Percentiles rank a stretch among this genome's conserved stretches.
phyloP scores from a whole-genome alignment of 2,797 vertebrate species.

The Echeneis naucrates region DNA sequence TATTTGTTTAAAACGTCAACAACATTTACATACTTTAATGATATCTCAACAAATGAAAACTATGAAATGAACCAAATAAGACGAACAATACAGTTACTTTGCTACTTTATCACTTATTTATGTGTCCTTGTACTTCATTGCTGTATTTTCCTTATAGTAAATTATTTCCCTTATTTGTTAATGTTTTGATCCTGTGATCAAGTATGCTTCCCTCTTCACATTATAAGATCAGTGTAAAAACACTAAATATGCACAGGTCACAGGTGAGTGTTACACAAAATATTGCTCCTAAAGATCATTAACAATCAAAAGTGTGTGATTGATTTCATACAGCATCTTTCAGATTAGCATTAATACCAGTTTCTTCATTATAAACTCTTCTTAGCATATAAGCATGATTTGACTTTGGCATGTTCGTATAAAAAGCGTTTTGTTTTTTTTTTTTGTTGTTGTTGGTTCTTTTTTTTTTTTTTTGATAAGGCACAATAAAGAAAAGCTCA shows the following conservation, averaged over 20 bases:
- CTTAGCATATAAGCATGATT: conserved; percentile 31
- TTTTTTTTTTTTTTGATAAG: conserved; percentile 26
- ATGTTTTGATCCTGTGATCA: conserved; percentile 15
- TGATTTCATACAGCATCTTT: background rate
- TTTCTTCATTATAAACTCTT: conserved; percentile 10
- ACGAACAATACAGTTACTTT: conserved; percentile 5
- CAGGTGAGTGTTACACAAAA: conserved; percentile 21
- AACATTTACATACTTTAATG: conserved; percentile 45
- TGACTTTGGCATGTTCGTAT: conserved; percentile 7
- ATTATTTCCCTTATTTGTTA: background rate
- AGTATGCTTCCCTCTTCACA: conserved; percentile 52
- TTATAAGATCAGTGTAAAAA: conserved; percentile 44
- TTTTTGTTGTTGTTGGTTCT: too few species aligned
- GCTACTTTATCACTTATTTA: background rate
- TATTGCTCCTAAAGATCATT: conserved; percentile 22
- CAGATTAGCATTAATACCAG: background rate
- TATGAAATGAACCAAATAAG: conserved; percentile 31
- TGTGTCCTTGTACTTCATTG: conserved; percentile 13
- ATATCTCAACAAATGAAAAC: conserved; percentile 30
- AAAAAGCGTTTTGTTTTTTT: background rate
- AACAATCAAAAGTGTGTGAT: background rate
- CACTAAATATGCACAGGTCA: conserved; percentile 13
- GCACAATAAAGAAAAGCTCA: conserved; percentile 48
- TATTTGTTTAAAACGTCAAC: conserved; percentile 56
- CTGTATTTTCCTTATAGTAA: background rate